Conservation (phyloP, 2,888 invertebrate species). For the Calameuta filiformis region DNA sequence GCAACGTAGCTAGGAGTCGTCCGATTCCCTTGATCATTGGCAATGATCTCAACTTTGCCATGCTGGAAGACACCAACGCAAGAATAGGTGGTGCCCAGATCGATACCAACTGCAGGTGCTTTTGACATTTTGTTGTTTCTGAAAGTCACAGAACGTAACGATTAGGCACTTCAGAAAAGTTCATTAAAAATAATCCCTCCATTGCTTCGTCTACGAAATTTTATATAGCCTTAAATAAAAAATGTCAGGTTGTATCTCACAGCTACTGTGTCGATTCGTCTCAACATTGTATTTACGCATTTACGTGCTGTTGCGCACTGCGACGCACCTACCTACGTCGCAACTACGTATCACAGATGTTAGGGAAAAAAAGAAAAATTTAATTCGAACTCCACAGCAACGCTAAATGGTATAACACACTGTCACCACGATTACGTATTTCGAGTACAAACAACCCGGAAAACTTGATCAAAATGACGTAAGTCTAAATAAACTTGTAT, state of each 20-base stretch:
- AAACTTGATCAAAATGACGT: neutral
- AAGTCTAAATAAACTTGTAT: neutral
- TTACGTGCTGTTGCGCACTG: neutral
- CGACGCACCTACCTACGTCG: neutral
- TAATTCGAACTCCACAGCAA: neutral
- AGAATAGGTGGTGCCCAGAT: constrained; percentile 89
- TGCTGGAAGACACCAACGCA: constrained; percentile 89
- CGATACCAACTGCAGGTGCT: constrained; percentile 78
- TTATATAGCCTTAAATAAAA: constrained; percentile 11
- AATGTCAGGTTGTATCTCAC: neutral
- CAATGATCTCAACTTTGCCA: constrained; percentile 85
- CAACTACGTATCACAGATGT: neutral
- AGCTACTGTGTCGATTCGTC: neutral
- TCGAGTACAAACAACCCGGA: neutral
- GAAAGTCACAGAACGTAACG: neutral
- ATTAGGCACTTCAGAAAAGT: neutral
- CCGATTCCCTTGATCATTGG: constrained; percentile 89
- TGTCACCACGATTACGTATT: neutral
- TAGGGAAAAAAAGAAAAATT: neutral
- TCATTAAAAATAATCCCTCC: neutral
- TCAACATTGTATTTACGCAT: neutral
- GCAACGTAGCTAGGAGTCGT: constrained; percentile 91
- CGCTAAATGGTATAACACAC: neutral
- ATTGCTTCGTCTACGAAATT: neutral
- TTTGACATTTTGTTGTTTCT: constrained; percentile 48